Evolutionary conservation across 2,113 vertebrate genomes (phyloP).

Genomic region (Atherinomorus stipes): DNA sequence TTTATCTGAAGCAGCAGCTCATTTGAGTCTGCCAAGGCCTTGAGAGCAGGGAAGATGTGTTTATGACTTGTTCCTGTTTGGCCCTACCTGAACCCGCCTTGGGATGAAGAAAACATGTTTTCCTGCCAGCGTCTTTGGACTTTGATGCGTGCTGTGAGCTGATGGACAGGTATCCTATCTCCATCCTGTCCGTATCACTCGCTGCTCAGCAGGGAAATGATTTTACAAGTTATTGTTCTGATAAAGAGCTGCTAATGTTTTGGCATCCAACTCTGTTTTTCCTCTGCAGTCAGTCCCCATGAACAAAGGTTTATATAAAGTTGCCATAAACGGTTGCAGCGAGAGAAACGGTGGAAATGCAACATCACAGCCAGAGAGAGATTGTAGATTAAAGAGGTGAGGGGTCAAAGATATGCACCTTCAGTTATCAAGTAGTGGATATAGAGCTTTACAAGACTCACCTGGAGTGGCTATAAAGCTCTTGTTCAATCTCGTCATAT

Average conservation of each 20-base stretch:
- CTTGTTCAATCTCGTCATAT: neutral
- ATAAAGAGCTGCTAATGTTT: conserved; percentile 41
- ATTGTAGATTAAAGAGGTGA: neutral
- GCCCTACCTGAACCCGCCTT: conserved; percentile 7
- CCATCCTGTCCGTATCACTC: conserved; percentile 41
- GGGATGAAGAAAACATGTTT: conserved; percentile 68
- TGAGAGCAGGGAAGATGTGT: conserved; percentile 18
- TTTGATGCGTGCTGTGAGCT: conserved; percentile 39
- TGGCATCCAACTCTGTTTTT: conserved; percentile 40
- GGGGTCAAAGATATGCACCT: neutral
- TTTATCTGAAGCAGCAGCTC: too few species aligned
- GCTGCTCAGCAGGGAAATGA: conserved; percentile 18
- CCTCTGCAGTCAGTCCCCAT: neutral
- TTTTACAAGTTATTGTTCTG: conserved; percentile 58
- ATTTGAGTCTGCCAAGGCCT: neutral
- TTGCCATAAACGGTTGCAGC: neutral
- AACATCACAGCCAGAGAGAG: neutral
- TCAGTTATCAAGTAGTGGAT: neutral
- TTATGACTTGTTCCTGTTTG: conserved; percentile 43
- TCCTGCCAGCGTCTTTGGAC: conserved; percentile 57
- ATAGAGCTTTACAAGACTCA: too few species aligned
- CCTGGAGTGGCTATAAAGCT: neutral
- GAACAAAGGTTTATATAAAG: conserved; percentile 34
- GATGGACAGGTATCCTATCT: conserved; percentile 43
- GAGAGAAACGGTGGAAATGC: neutral